These are phyloP conservation scores for Garra rufa DNA, from an alignment of 2,113 vertebrate species.

Conservation along the genomic window DNA sequence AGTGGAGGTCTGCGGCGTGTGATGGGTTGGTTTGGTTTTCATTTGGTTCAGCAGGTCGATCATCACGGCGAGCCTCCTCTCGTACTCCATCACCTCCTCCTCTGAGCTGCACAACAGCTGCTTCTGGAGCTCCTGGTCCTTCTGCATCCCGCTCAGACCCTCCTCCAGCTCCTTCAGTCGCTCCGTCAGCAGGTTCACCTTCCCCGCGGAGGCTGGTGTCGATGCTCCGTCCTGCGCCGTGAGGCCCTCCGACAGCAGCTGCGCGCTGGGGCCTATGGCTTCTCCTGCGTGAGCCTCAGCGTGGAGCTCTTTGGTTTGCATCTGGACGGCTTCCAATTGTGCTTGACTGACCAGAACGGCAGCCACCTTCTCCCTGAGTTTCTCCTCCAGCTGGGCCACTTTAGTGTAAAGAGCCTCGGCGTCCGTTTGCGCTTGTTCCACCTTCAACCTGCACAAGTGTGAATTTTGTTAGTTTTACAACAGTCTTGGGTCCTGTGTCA, in stretches of 20 bases:
- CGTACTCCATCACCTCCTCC: conserved; percentile 82
- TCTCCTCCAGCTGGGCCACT: conserved; percentile 80
- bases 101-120: conserved; percentile 81
- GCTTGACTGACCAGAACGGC: conserved; percentile 82
- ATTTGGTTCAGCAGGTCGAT: conserved; percentile 78
- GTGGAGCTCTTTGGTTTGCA: conserved; percentile 52
- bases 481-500: background rate
- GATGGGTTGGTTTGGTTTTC: conserved; percentile 56
- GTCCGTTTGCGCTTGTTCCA: conserved; percentile 75
- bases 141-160: conserved; percentile 77
- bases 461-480: background rate
- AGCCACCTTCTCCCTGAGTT: conserved; percentile 83
- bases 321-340: conserved; percentile 82
- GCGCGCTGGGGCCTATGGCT: too few species aligned
- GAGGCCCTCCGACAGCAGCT: background rate
- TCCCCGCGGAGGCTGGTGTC: conserved; percentile 61
- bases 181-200: conserved; percentile 75
- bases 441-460: conserved; percentile 60
- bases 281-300: background rate
- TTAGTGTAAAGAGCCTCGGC: conserved; percentile 72
- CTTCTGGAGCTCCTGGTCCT: conserved; percentile 82
- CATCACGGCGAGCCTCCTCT: conserved; percentile 79
- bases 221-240: background rate
- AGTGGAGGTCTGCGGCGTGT: conserved; percentile 24
- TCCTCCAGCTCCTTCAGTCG: conserved; percentile 83